These are phyloP conservation scores for Nomada flava DNA, from an alignment of 2,888 invertebrate species.

Conservation along the genomic window DNA sequence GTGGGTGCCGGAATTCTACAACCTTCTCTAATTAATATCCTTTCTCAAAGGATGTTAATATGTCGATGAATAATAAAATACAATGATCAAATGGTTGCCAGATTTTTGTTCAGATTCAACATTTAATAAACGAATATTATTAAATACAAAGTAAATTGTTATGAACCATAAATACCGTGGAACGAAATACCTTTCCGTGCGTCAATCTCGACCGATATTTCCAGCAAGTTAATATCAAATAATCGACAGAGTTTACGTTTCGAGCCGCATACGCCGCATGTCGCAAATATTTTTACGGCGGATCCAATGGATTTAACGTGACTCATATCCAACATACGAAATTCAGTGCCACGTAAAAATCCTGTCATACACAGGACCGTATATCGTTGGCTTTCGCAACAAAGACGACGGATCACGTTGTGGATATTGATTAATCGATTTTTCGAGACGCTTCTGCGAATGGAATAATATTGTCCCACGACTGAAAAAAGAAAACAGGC, in stretches of 20 bases:
- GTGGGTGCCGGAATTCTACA: neutral
- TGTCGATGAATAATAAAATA: too few relatives aligned
- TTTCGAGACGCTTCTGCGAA: constrained; percentile 39
- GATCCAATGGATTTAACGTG: constrained; percentile 49
- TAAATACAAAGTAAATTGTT: too few relatives aligned
- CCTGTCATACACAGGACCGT: neutral
- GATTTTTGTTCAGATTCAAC: neutral
- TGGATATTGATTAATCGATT: constrained; percentile 62
- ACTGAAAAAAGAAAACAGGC: constrained; percentile 39
- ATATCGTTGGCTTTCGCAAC: constrained; percentile 62
- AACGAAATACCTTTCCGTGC: too few relatives aligned
- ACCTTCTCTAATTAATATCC: neutral
- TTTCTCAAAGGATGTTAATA: too few relatives aligned
- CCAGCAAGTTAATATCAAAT: constrained; percentile 13
- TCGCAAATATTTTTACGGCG: constrained; percentile 51
- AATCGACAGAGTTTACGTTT: constrained; percentile 1
- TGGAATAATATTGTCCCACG: constrained; percentile 53
- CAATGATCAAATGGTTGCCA: neutral
- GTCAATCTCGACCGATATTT: neutral
- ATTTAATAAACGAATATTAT: too few relatives aligned
- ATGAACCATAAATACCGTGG: too few relatives aligned
- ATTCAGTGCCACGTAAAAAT: constrained; percentile 16
- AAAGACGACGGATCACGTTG: constrained; percentile 49
- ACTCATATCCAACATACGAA: constrained; percentile 22
- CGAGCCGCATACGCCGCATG: neutral